Evolutionary conservation across 2,797 vertebrate genomes (phyloP).

Genomic region (Cephalopachus bancanus): DNA sequence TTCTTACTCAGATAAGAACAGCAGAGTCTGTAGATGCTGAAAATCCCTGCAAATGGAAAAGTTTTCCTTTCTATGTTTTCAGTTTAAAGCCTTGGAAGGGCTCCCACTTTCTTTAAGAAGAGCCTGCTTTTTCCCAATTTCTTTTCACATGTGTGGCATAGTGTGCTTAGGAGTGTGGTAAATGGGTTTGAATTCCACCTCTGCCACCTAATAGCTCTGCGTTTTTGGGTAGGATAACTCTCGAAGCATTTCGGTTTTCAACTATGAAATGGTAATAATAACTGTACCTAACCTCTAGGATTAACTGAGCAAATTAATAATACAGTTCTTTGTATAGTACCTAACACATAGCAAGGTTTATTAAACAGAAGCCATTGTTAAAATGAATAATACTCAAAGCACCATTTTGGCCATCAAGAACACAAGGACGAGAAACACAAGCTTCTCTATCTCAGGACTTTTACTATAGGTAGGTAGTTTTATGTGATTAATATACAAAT

Average conservation of each 20-base stretch:
- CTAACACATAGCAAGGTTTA: neutral
- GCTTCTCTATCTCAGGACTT: neutral
- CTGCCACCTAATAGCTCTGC: neutral
- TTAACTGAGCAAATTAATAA: neutral
- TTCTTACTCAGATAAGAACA: slow-evolving; percentile 19
- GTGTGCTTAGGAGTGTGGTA: accelerated
- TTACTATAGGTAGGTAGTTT: neutral
- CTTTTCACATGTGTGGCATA: neutral
- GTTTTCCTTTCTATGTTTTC: neutral
- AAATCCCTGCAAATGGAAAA: neutral
- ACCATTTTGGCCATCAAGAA: neutral
- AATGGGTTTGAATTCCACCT: neutral
- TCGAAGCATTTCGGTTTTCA: neutral
- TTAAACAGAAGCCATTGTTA: neutral
- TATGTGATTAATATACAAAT: neutral
- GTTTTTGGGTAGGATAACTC: neutral
- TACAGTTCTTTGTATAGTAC: neutral
- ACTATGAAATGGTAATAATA: neutral
- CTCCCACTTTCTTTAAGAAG: slow-evolving; percentile 1
- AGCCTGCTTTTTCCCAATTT: neutral
- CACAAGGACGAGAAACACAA: neutral
- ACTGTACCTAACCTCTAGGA: neutral
- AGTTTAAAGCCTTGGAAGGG: neutral
- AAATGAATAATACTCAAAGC: neutral
- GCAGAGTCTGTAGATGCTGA: neutral